Evolutionary conservation across 2,113 vertebrate species (phyloP).

Genomic region (Emydocephalus ijimae): DNA sequence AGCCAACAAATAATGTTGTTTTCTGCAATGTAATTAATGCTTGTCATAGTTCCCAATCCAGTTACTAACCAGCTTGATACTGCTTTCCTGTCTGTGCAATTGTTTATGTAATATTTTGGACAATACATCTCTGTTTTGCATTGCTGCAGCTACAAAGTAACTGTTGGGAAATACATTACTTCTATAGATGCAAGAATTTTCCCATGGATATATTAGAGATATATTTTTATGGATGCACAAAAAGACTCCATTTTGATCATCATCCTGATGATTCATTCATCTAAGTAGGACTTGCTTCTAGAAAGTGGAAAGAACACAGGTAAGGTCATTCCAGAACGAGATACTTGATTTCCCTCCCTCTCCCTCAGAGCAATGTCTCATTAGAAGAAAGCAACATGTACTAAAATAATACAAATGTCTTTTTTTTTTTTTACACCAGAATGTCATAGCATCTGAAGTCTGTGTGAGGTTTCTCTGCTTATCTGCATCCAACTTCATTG

Average conservation of each 20-base stretch:
- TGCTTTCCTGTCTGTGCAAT: neutral
- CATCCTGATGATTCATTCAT: neutral
- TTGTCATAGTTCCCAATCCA: neutral
- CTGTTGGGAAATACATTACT: neutral
- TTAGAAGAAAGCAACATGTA: neutral
- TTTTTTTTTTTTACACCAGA: neutral
- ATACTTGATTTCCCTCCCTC: neutral
- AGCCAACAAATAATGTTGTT: neutral
- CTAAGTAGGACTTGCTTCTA: neutral
- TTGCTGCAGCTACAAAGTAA: neutral
- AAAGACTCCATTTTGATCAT: neutral
- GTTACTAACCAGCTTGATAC: neutral
- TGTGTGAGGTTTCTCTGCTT: neutral
- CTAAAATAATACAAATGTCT: neutral
- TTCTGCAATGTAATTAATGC: neutral
- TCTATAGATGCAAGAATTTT: neutral
- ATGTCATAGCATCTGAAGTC: neutral
- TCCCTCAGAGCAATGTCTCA: neutral
- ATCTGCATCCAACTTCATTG: neutral
- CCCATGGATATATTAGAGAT: neutral
- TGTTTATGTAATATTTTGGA: neutral
- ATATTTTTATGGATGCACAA: neutral
- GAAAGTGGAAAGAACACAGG: neutral
- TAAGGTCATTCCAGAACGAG: neutral
- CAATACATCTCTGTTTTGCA: neutral